A percentile compares a stretch with the other conserved stretches of the same genome.
These are phyloP conservation scores for Ferdinandea cuprea DNA, from an alignment of 2,888 invertebrate species.

Conservation along the genomic window DNA sequence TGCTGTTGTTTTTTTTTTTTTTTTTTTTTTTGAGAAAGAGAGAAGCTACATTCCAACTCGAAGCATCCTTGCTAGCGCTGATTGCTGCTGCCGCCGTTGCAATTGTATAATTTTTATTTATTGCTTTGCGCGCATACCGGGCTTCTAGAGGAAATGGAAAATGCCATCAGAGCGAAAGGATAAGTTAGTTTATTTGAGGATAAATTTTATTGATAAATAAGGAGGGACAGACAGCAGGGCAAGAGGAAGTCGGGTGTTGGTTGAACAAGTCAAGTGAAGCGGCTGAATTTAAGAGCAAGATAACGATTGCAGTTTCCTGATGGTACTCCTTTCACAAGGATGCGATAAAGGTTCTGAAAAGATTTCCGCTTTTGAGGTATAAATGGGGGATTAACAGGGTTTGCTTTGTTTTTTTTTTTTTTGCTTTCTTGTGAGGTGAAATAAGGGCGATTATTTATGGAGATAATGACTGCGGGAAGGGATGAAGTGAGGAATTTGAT, in stretches of 20 bases:
- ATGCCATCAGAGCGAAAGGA: slow-evolving; percentile 66
- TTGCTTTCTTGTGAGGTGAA: too few relatives aligned
- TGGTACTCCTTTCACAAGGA: neutral
- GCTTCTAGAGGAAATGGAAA: slow-evolving; percentile 64
- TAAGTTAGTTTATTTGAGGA: slow-evolving; percentile 72
- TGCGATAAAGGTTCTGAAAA: slow-evolving; percentile 35
- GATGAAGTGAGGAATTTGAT: too few relatives aligned
- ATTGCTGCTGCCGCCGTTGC: slow-evolving; percentile 52
- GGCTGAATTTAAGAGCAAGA: slow-evolving; percentile 50
- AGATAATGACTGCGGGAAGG: slow-evolving; percentile 49
- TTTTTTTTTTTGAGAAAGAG: too few relatives aligned
- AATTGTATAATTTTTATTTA: slow-evolving; percentile 72
- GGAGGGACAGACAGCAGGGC: slow-evolving; percentile 4
- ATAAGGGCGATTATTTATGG: slow-evolving; percentile 45
- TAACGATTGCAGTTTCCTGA: slow-evolving; percentile 65
- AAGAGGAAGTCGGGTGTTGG: neutral
- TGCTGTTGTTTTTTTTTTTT: neutral
- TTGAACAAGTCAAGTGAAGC: slow-evolving; percentile 30
- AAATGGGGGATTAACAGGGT: slow-evolving; percentile 50
- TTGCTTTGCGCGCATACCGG: slow-evolving; percentile 60
- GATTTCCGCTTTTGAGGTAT: slow-evolving; percentile 49
- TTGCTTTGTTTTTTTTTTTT: too few relatives aligned
- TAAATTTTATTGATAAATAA: slow-evolving; percentile 72
- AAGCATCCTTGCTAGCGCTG: slow-evolving; percentile 43
- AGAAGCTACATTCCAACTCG: neutral